Conservation (phyloP, 2,113 vertebrate genomes). For the Saccopteryx bilineata region DNA sequence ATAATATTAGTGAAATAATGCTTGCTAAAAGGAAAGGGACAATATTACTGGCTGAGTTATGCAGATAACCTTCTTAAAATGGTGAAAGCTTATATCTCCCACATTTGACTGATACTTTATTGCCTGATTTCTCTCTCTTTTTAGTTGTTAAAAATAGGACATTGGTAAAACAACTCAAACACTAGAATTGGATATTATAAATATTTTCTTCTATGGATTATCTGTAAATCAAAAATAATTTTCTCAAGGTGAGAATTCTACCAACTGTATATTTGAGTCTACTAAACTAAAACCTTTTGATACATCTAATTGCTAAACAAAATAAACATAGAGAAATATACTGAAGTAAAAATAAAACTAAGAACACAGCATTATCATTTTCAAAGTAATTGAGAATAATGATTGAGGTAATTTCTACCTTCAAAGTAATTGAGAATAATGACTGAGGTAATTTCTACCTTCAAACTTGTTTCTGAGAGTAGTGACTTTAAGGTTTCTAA, state of each 20-base stretch:
- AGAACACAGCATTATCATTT: slow-evolving; percentile 57
- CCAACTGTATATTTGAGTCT: slow-evolving; percentile 47
- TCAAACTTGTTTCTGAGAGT: slow-evolving; percentile 40
- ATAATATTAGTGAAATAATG: slow-evolving; percentile 40
- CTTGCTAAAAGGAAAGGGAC: slow-evolving; percentile 14
- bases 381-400: slow-evolving; percentile 31
- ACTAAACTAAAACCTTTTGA: slow-evolving; percentile 69
- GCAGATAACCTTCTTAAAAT: background rate
- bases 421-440: slow-evolving; percentile 30
- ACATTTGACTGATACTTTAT: slow-evolving; percentile 1
- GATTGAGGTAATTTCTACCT: slow-evolving; percentile 52
- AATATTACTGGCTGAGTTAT: background rate
- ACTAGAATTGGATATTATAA: slow-evolving; percentile 10
- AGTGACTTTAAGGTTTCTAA: slow-evolving; percentile 1
- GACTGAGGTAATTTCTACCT: slow-evolving; percentile 53
- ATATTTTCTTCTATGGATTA: slow-evolving; percentile 72
- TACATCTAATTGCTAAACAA: background rate
- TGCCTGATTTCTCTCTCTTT: background rate
- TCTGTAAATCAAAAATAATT: slow-evolving; percentile 56
- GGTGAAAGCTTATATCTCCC: background rate
- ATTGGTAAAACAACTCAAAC: slow-evolving; percentile 24
- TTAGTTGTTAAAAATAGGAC: background rate
- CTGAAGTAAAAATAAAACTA: slow-evolving; percentile 60
- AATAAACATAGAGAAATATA: slow-evolving; percentile 63
- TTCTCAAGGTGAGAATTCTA: slow-evolving; percentile 72